Conservation (phyloP, 2,113 vertebrate species). For the Ceyx margarethae region DNA sequence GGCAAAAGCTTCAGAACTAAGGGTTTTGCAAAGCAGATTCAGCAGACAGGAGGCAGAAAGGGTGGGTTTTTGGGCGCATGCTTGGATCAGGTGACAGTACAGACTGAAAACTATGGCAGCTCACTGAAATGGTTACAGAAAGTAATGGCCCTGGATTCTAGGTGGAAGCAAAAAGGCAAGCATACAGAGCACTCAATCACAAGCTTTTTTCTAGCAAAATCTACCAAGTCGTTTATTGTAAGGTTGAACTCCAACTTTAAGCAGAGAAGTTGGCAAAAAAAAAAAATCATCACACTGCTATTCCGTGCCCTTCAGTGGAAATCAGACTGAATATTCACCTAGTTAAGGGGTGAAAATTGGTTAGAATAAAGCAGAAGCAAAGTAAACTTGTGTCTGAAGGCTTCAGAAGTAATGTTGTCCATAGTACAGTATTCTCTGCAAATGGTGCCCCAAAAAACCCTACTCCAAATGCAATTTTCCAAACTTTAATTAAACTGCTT, state of each 20-base stretch:
- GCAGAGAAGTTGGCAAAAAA: slow-evolving; percentile 3
- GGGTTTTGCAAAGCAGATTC: slow-evolving; percentile 82
- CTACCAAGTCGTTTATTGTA: slow-evolving; percentile 29
- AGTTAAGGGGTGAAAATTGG: not conserved
- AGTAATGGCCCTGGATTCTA: slow-evolving; percentile 79
- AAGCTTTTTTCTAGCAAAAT: slow-evolving; percentile 56
- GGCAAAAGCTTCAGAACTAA: slow-evolving; percentile 78
- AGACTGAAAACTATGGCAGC: slow-evolving; percentile 94
- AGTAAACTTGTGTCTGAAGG: not conserved
- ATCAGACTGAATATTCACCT: not conserved
- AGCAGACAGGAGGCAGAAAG: slow-evolving; percentile 80
- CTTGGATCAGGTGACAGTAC: slow-evolving; percentile 88
- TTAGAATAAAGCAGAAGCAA: not conserved
- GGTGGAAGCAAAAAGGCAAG: slow-evolving; percentile 81
- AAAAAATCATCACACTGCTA: not conserved
- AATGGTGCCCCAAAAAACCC: not conserved
- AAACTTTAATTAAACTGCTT: not conserved
- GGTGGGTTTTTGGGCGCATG: slow-evolving; percentile 85
- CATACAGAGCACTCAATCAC: slow-evolving; percentile 75
- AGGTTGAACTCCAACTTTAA: slow-evolving; percentile 36
- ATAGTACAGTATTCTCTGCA: not conserved
- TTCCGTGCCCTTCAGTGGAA: not conserved
- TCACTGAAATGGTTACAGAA: slow-evolving; percentile 92
- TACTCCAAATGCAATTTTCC: not conserved
- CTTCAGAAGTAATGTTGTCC: not conserved